Base-by-base conservation (phyloP, 2,888 invertebrate genomes). In the Acronicta psi region DNA sequence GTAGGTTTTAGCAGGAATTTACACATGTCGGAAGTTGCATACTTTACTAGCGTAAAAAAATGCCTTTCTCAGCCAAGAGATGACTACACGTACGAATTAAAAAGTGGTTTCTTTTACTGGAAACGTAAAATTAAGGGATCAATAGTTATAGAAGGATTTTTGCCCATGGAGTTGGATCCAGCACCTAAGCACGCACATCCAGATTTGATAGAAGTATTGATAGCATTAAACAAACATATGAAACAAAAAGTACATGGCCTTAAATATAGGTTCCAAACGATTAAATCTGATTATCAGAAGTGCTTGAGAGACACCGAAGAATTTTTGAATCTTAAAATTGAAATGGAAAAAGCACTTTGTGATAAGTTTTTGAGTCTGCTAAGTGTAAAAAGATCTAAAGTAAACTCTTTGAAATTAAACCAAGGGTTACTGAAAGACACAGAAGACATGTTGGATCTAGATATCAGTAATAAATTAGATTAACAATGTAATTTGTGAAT, bases 91-190 rank as follows among this genome's bases (percentile, higher is more conserved):
- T 91, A 89, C 41, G 89, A 91, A 79, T 59, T 91, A 31, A 89
- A 84, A 80, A 82, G 82, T 66, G 91, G 87, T 0, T 89, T 91
- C 71, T 91, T 91, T 66, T 91, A 89, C 59, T 91, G 91, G 91
- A 90, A 89, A 75, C 82, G 82, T 55, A 86, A 81, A 63, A 16
- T 77, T 11, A 77, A 79, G 31, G 75, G 81, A 18, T 76, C 80
- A 0, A 6, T 81, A 17, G 55, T 85, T 16, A 84, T 90, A 44
- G 90, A 91, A 83, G 91, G 91, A 8, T 91, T 90, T 72, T 57
- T 91, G 42, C 91, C 91, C 0, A 76, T 91, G 56, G 87, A 90
- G 74, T 38, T 80, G 37, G 83, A 85, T 36, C 68, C 58, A 34
- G 60, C 79, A 16, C 76, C 83, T 2, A 80, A 69, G 36, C 67